A percentile compares a stretch with the other conserved stretches of the same genome.
Evolutionary conservation across 2,113 vertebrate genomes (phyloP).

Genomic region (Pseudorhombus dupliciocellatus): DNA sequence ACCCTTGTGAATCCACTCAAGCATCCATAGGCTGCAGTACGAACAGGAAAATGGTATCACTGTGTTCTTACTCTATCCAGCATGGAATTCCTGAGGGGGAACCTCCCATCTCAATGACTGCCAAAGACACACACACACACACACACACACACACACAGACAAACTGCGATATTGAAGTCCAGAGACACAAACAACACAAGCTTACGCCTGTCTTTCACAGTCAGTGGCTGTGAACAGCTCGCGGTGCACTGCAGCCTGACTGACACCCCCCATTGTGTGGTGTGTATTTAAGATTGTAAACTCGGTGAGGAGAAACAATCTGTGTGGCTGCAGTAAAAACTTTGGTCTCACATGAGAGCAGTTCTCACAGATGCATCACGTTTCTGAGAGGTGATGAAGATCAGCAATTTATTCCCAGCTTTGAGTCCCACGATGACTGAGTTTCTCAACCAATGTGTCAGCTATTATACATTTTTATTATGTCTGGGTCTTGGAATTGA

Average conservation of each 20-base stretch:
- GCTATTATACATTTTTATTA: not conserved
- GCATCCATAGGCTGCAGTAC: constrained; percentile 3
- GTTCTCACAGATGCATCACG: not conserved
- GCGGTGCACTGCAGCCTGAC: constrained; percentile 29
- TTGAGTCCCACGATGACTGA: not conserved
- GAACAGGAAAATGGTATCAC: not conserved
- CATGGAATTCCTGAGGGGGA: constrained; percentile 54
- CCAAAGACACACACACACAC: constrained; percentile 6
- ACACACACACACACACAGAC: constrained; percentile 36
- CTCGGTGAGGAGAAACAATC: constrained; percentile 32
- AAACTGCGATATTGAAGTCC: constrained; percentile 38
- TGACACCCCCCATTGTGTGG: constrained; percentile 44
- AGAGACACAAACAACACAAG: constrained; percentile 55
- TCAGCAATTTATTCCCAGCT: not conserved
- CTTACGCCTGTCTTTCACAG: constrained; percentile 61
- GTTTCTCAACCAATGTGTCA: too few species aligned
- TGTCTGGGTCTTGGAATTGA: not conserved
- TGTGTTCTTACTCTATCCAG: not conserved
- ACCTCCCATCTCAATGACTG: constrained; percentile 36
- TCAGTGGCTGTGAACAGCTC: constrained; percentile 63
- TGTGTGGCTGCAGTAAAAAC: constrained; percentile 3
- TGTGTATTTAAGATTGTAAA: constrained; percentile 30
- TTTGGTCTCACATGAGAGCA: not conserved
- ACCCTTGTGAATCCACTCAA: not conserved
- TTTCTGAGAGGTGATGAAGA: not conserved